phyloP scores from a whole-genome alignment of 2,113 vertebrate genomes.

The Gila orcuttii region DNA sequence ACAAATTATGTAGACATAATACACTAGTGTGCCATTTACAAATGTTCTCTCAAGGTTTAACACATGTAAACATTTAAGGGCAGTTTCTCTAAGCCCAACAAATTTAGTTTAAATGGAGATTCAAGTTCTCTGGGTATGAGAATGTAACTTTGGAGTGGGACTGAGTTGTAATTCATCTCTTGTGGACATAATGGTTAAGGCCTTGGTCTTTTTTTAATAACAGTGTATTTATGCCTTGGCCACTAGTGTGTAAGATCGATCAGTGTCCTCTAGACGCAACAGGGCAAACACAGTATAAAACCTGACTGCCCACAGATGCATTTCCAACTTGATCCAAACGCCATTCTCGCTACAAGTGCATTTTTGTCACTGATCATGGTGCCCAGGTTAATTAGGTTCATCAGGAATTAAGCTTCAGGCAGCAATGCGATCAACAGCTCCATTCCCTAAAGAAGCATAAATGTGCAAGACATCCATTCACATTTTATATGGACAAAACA shows the following conservation, averaged over 20 bases:
- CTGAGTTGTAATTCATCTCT: not conserved
- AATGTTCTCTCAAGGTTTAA: not conserved
- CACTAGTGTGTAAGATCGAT: not conserved
- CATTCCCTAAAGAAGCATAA: constrained; percentile 29
- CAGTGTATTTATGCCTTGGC: not conserved
- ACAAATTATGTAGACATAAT: constrained; percentile 21
- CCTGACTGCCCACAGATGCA: constrained; percentile 8
- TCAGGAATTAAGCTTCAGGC: constrained; percentile 54
- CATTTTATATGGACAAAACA: constrained; percentile 44
- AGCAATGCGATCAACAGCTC: constrained; percentile 50
- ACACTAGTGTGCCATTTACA: not conserved
- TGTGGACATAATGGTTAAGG: not conserved
- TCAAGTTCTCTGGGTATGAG: not conserved
- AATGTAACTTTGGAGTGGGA: constrained; percentile 11
- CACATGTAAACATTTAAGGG: constrained; percentile 34
- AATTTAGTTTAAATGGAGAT: not conserved
- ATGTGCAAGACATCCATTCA: constrained; percentile 47
- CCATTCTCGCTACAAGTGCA: constrained; percentile 12
- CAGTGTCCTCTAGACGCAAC: not conserved
- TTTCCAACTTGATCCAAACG: constrained; percentile 15
- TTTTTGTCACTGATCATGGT: not conserved
- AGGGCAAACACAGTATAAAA: not conserved
- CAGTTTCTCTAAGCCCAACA: not conserved
- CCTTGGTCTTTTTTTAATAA: not conserved
- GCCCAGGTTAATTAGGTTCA: not conserved